Evolutionary conservation across 2,888 invertebrate genomes (phyloP).

Genomic region (Apocheima hispidaria): DNA sequence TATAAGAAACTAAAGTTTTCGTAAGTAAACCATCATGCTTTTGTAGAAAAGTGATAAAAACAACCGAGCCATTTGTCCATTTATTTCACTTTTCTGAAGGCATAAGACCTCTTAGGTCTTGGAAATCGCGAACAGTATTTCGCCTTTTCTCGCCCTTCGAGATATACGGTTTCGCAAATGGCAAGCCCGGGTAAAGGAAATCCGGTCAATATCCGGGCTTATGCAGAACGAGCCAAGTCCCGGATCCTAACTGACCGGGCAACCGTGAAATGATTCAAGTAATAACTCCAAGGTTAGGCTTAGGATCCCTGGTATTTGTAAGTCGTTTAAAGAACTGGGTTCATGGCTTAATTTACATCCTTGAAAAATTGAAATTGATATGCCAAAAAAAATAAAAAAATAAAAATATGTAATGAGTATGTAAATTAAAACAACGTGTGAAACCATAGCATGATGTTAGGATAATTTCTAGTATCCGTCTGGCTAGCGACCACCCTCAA

Average conservation of each 20-base stretch:
- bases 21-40: not conserved
- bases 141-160: conserved; percentile 22
- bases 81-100: conserved; percentile 6
- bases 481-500: no score
- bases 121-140: conserved; percentile 10
- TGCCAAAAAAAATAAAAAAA: not conserved
- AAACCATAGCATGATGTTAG: no score
- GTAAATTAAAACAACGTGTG: no score
- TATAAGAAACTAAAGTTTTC: not conserved
- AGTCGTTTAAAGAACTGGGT: conserved; percentile 1
- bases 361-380: not conserved
- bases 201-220: conserved; percentile 52
- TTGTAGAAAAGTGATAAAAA: not conserved
- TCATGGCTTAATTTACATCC: not conserved
- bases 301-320: conserved; percentile 19
- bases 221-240: conserved; percentile 41
- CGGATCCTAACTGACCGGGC: conserved; percentile 26
- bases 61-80: not conserved
- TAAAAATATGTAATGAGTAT: no score
- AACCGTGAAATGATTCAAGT: conserved; percentile 45
- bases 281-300: conserved; percentile 37
- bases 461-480: no score
- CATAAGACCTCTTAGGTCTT: conserved; percentile 1
- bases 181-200: conserved; percentile 36
- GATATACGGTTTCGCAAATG: conserved; percentile 42